Percentiles rank a stretch among this genome's conserved stretches.
Conservation (phyloP, 2,888 invertebrate species). For the Chymomyza amoena region DNA sequence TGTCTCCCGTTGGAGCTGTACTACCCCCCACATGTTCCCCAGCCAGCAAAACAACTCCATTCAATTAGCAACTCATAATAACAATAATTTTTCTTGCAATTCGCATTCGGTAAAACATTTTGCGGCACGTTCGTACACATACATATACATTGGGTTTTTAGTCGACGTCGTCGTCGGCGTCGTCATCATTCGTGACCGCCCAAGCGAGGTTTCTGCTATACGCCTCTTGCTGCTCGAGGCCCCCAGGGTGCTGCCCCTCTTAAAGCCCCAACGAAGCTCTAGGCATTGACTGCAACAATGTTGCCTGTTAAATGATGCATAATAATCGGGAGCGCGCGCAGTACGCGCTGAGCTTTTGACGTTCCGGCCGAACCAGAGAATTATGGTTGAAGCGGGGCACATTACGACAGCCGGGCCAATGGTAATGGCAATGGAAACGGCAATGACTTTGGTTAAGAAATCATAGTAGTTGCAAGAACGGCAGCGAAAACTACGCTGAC, state of each 20-base stretch:
- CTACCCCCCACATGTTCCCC: not conserved
- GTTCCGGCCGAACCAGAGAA: slow-evolving; percentile 28
- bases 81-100: slow-evolving; percentile 70
- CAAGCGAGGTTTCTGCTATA: slow-evolving; percentile 51
- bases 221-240: slow-evolving; percentile 6
- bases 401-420: slow-evolving; percentile 43
- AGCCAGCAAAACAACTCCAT: slow-evolving; percentile 52
- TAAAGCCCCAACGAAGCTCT: slow-evolving; percentile 13
- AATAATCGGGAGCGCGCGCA: slow-evolving; percentile 56
- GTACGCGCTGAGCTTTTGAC: slow-evolving; percentile 59
- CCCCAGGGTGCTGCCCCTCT: slow-evolving; percentile 1
- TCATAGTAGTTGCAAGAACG: slow-evolving; percentile 39
- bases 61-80: slow-evolving; percentile 74
- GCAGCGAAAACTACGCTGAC: slow-evolving; percentile 25
- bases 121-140: slow-evolving; percentile 54
- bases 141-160: not conserved
- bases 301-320: slow-evolving; percentile 72
- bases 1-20: not conserved
- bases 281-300: slow-evolving; percentile 70
- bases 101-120: slow-evolving; percentile 68
- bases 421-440: slow-evolving; percentile 10
- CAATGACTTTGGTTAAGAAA: slow-evolving; percentile 41
- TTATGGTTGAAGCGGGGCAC: slow-evolving; percentile 14
- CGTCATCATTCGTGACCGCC: not conserved
- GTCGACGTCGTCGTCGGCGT: slow-evolving; percentile 24